Conservation (phyloP, 2,888 invertebrate species). For the Drosophila lacicola region DNA sequence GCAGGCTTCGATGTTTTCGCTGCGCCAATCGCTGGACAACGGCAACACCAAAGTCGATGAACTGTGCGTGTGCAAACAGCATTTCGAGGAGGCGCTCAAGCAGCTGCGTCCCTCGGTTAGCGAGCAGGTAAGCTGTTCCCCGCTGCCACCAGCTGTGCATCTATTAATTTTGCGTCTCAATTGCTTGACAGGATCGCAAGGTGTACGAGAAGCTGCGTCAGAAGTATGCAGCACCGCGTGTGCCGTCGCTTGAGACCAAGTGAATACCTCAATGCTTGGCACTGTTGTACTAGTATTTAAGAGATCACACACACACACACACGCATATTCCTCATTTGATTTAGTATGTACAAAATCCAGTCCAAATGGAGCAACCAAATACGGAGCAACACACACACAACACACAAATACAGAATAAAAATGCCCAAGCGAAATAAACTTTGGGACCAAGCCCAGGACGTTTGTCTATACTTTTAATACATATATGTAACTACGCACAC, state of each 20-base stretch:
- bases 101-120: constrained; percentile 95
- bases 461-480: constrained; percentile 13
- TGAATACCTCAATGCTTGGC: constrained; percentile 36
- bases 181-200: constrained; percentile 87
- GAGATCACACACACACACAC: constrained; percentile 13
- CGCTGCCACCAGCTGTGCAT: rapidly evolving
- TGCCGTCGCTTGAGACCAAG: constrained; percentile 57
- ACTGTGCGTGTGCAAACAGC: constrained; percentile 88
- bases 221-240: constrained; percentile 87
- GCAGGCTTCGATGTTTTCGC: constrained; percentile 93
- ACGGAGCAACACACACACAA: neutral
- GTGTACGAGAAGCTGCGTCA: constrained; percentile 91
- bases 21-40: constrained; percentile 90
- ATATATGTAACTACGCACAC: constrained; percentile 12
- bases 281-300: constrained; percentile 57
- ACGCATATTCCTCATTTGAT: constrained; percentile 43
- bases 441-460: constrained; percentile 51
- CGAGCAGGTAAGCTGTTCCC: constrained; percentile 86
- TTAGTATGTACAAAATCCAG: constrained; percentile 45
- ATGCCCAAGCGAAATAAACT: constrained; percentile 39
- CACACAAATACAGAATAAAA: constrained; percentile 27
- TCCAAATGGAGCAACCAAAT: constrained; percentile 15
- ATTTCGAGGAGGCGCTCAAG: constrained; percentile 91
- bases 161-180: no score
- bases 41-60: constrained; percentile 85